Evolutionary conservation across 1,140 invertebrate species (phyloP).

Genomic region (Colletes latitarsis): DNA sequence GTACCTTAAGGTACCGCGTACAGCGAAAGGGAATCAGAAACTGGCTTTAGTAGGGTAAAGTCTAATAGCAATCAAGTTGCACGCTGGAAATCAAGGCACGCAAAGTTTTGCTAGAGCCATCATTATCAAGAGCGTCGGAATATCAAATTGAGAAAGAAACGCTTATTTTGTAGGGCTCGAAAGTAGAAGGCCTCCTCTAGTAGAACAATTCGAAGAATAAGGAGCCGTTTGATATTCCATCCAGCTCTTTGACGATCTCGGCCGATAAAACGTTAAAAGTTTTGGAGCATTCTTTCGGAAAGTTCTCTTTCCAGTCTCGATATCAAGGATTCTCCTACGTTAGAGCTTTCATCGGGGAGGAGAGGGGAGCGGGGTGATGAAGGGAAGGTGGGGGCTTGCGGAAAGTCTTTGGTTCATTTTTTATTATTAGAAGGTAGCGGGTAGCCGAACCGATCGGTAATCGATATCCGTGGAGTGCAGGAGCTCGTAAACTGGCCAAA

Average conservation of each 20-base stretch:
- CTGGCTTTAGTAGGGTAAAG: slow-evolving; percentile 1
- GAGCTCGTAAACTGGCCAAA: slow-evolving; percentile 63
- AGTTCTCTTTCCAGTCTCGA: background rate
- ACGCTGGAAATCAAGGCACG: background rate
- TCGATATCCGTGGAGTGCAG: slow-evolving; percentile 55
- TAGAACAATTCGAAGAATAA: background rate
- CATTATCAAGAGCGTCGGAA: too few relatives aligned
- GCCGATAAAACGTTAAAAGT: background rate
- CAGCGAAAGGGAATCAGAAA: slow-evolving; percentile 18
- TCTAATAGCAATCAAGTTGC: slow-evolving; percentile 29
- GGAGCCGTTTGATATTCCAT: background rate
- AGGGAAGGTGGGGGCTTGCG: slow-evolving; percentile 42
- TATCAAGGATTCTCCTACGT: slow-evolving; percentile 28
- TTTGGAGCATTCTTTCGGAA: background rate
- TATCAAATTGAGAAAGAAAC: too few relatives aligned
- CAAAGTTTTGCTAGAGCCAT: too few relatives aligned
- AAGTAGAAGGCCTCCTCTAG: background rate
- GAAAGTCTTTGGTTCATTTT: slow-evolving; percentile 57
- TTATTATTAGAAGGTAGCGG: slow-evolving; percentile 59
- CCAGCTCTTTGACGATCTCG: background rate
- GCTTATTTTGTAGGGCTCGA: too few relatives aligned
- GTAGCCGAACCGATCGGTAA: slow-evolving; percentile 57
- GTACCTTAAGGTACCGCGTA: slow-evolving; percentile 14
- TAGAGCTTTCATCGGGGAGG: slow-evolving; percentile 36
- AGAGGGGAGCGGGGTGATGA: too few relatives aligned